Base-by-base conservation (phyloP, 1,140 invertebrate genomes). In the Macrostomum lignano region DNA sequence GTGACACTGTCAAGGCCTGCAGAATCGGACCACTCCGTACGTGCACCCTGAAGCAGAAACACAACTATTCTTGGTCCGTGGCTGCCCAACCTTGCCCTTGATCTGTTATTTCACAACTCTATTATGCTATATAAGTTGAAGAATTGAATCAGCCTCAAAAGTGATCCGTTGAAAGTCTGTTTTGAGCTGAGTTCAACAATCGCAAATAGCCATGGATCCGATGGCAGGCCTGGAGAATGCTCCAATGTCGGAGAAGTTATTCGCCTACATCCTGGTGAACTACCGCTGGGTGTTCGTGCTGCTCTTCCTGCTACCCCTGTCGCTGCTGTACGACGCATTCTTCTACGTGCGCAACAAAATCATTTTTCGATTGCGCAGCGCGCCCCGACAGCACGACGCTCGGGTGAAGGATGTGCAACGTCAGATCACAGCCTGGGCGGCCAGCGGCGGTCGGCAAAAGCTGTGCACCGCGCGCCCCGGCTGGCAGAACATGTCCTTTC, bases 401-500 rank as follows among this genome's bases (percentile, higher is more conserved):
- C 73, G 72, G 58, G 72, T 77, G 0, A 55, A 58, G 38, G 41
- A 64, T 39, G 69, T 78, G 19, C 73, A 76, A 44, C 60, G 58
- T 40, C 73, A 76, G 66, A 73, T 75, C 55, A 50, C 49, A 37
- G 19, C 13, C n/a, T 75, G 74, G 73, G 58, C 58, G 22, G 42
- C 52, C 15, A 52, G 58, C 21, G 70, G 68, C 1, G 57, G 59
- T 38, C 55, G 55, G 28, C 60, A 46, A 5, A 59, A 55, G 31
- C 68, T 79, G 64, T 66, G 74, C 44, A 79, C 73, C 1, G 70
- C 69, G 1, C 51, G 74, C 13, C 72, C 74, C 2, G 68, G 71
- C 2, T 78, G 73, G 71, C 69, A 72, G 49, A 72, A 70, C 10
- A 72, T 77, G 56, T 70, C 68, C 15, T 73, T 77, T 42, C 55